Conservation (phyloP, 1,140 invertebrate genomes). For the Atta cephalotes region DNA sequence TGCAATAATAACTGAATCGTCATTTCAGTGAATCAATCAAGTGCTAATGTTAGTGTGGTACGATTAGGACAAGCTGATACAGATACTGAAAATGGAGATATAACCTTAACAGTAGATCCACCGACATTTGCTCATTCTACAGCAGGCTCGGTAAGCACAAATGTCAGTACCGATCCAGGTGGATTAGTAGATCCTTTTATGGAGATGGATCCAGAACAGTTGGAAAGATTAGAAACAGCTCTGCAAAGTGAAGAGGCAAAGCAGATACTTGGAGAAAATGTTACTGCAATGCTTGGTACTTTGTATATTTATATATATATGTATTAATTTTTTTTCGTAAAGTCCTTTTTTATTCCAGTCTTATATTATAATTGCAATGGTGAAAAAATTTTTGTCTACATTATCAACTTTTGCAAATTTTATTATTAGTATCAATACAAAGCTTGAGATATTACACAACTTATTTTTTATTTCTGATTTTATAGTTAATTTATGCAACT, state of each 20-base stretch:
- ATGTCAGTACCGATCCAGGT: slow-evolving; percentile 70
- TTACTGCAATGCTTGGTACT: slow-evolving; percentile 86
- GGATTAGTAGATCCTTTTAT: slow-evolving; percentile 86
- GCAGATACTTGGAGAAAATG: slow-evolving; percentile 88
- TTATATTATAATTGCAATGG: not conserved
- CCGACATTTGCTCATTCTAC: slow-evolving; percentile 71
- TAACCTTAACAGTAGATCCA: slow-evolving; percentile 85
- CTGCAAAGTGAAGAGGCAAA: slow-evolving; percentile 88
- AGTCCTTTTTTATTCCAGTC: not conserved
- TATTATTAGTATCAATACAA: not conserved
- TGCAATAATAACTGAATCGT: not conserved
- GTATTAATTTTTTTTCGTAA: not conserved
- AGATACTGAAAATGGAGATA: slow-evolving; percentile 80
- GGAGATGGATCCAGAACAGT: slow-evolving; percentile 88
- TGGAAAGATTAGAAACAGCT: slow-evolving; percentile 87
- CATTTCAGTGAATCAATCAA: slow-evolving; percentile 85
- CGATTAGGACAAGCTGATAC: slow-evolving; percentile 83
- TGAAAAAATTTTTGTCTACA: not conserved
- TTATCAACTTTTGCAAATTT: not conserved
- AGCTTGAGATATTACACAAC: not conserved
- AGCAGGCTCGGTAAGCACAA: slow-evolving; percentile 59
- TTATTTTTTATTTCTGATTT: not conserved
- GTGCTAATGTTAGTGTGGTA: slow-evolving; percentile 86
- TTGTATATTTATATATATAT: slow-evolving; percentile 16
- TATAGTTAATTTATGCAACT: not conserved